Conservation (phyloP, 1,140 invertebrate species). For the Lasaia peninsularis region DNA sequence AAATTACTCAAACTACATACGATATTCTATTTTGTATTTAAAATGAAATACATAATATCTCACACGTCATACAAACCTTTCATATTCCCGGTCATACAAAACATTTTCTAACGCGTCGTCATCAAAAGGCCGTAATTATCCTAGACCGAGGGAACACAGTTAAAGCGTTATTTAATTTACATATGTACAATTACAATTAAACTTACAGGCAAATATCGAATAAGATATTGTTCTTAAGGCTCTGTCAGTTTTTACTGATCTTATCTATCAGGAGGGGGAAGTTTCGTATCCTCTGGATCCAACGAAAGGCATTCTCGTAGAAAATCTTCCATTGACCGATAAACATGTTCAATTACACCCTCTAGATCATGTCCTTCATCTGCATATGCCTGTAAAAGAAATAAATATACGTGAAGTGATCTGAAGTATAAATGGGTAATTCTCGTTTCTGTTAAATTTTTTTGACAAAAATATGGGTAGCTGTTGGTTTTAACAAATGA, state of each 20-base stretch:
- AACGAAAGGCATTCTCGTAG: conserved; percentile 90
- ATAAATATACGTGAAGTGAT: conserved; percentile 12
- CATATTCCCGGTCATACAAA: conserved; percentile 13
- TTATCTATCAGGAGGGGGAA: conserved; percentile 76
- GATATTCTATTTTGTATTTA: background rate
- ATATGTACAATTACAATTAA: conserved; percentile 56
- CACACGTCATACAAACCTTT: conserved; percentile 1
- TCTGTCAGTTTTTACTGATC: conserved; percentile 16
- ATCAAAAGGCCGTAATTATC: conserved; percentile 36
- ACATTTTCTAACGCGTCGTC: conserved; percentile 25
- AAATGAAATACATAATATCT: conserved; percentile 2
- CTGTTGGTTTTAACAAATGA: too few species aligned
- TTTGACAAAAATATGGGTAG: too few species aligned
- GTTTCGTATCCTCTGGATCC: conserved; percentile 83
- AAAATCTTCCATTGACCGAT: conserved; percentile 91
- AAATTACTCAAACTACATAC: background rate
- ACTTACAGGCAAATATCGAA: conserved; percentile 17
- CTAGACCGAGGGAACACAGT: conserved; percentile 59
- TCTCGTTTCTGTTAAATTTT: too few species aligned
- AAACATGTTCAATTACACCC: conserved; percentile 89
- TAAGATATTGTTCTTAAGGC: conserved; percentile 17
- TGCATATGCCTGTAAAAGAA: conserved; percentile 84
- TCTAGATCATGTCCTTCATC: conserved; percentile 88
- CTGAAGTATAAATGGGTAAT: too few species aligned
- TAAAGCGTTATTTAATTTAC: conserved; percentile 72